Base-by-base conservation (phyloP, 2,797 vertebrate species). In the Lithobates pipiens region DNA sequence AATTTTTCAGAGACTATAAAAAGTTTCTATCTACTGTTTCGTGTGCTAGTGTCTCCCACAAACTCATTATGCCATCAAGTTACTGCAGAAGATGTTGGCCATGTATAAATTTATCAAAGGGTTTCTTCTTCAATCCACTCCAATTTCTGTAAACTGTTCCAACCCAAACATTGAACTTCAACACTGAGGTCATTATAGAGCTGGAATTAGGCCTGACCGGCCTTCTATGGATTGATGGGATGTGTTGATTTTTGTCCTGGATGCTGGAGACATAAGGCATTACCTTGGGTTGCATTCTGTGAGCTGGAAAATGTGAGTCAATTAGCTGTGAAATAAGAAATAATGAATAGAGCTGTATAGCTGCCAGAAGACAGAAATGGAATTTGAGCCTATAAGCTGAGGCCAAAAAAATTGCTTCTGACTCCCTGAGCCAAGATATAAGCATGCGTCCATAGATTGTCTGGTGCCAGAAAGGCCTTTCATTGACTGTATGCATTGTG, bases 231-330 rank as follows among this genome's bases (percentile, higher is more conserved):
- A 34, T 27, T 39, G 42, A 65, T 18, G 76, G 68, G 32, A 50
- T n/a, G n/a, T 78, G 74, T 82, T 77, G 80, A 77, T 77, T 77
- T 39, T 78, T 83, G 65, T 54, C 76, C 76, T 72, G 67, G 21
- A 70, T 32, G 44, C 7, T 1, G 42, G 54, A 73, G 68, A 16
- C 39, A 50, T 23, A 34, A 78, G 54, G 57, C 78, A 86, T 83
- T 83, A 71, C 69, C 75, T 36, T 13, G 76, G 80, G 27, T 18
- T 57, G 69, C 13, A 77, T 27, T 23, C 27, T 25, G 73, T 77
- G 44, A 65, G 75, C 57, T 82, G 80, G 80, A 86, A 86, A 86
- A 83, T 78, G 32, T 86, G 85, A 86, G 46, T 72, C 77, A 82
- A 72, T 83, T 25, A 82, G 15, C 68, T 67, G 54, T 42, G 67